Evolutionary conservation across 1,140 invertebrate species (phyloP).

Genomic region (Drosophila albomicans): DNA sequence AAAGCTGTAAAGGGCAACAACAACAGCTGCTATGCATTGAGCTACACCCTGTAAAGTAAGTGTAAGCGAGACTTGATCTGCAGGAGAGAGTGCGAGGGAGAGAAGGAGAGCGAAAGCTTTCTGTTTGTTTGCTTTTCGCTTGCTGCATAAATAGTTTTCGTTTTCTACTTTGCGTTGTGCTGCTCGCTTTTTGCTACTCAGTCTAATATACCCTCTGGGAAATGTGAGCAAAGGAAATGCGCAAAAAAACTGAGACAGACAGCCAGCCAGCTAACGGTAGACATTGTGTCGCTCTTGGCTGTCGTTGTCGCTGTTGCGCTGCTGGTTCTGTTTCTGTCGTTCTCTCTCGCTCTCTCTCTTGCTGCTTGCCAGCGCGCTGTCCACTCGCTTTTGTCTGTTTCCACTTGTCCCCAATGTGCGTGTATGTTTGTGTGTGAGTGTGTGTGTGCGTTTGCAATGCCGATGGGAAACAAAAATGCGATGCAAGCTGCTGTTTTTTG

Average conservation of each 20-base stretch:
- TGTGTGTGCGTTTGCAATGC: slow-evolving; percentile 12
- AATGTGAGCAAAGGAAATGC: slow-evolving; percentile 5
- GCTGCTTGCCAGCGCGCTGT: slow-evolving; percentile 25
- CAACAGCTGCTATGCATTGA: slow-evolving; percentile 13
- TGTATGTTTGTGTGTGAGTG: not conserved
- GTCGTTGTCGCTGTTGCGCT: slow-evolving; percentile 40
- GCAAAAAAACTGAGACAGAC: slow-evolving; percentile 30
- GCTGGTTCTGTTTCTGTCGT: slow-evolving; percentile 11
- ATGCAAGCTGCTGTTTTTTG: slow-evolving; percentile 36
- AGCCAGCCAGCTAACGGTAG: slow-evolving; percentile 39
- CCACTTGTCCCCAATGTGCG: slow-evolving; percentile 10
- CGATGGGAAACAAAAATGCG: slow-evolving; percentile 20
- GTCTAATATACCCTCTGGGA: slow-evolving; percentile 22
- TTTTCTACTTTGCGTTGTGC: not conserved
- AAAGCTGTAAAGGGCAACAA: slow-evolving; percentile 30
- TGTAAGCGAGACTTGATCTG: not conserved
- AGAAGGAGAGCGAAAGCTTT: slow-evolving; percentile 18
- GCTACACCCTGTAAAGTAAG: not conserved
- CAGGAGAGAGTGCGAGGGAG: not conserved
- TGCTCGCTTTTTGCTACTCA: not conserved
- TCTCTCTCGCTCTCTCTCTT: not conserved
- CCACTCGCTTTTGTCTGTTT: slow-evolving; percentile 23
- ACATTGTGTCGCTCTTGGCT: slow-evolving; percentile 60
- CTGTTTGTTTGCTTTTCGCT: not conserved
- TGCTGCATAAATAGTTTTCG: slow-evolving; percentile 1